Evolutionary conservation across 1,140 invertebrate genomes (phyloP).

Genomic region (Choristoneura fumiferana): DNA sequence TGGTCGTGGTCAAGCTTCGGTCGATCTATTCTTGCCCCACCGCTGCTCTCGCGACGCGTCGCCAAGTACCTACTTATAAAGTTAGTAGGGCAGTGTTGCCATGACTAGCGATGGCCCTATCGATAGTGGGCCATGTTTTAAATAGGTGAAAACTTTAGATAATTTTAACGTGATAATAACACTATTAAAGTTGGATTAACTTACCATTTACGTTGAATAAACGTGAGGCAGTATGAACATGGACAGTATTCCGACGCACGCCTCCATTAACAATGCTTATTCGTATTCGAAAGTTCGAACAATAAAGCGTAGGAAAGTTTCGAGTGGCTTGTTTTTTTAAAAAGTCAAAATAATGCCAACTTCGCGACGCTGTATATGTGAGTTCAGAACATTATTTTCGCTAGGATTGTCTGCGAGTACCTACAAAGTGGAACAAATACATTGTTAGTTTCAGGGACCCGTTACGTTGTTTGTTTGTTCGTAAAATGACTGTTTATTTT

Average conservation of each 20-base stretch:
- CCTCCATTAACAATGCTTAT: neutral
- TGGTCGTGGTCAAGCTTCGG: neutral
- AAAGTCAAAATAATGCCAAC: constrained; percentile 15
- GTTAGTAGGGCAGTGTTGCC: too few relatives aligned
- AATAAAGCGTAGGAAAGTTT: constrained; percentile 9
- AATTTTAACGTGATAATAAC: too few relatives aligned
- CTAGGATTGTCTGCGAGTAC: neutral
- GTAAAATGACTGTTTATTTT: neutral
- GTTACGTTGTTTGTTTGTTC: neutral
- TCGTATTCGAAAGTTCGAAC: neutral
- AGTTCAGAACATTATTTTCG: constrained; percentile 10
- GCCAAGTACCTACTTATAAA: too few relatives aligned
- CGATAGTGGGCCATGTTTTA: too few relatives aligned
- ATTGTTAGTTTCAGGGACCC: neutral
- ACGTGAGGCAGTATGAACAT: neutral
- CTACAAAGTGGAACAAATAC: constrained; percentile 10
- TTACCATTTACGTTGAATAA: too few relatives aligned
- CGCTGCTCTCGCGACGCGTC: too few relatives aligned
- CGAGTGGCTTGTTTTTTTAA: neutral
- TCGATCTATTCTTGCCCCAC: too few relatives aligned
- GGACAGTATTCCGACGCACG: neutral
- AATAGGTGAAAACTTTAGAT: too few relatives aligned
- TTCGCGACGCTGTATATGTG: neutral
- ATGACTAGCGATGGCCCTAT: too few relatives aligned
- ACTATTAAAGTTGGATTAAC: too few relatives aligned